Base-by-base conservation (phyloP, 2,797 vertebrate genomes). In the Propithecus deckenii region DNA sequence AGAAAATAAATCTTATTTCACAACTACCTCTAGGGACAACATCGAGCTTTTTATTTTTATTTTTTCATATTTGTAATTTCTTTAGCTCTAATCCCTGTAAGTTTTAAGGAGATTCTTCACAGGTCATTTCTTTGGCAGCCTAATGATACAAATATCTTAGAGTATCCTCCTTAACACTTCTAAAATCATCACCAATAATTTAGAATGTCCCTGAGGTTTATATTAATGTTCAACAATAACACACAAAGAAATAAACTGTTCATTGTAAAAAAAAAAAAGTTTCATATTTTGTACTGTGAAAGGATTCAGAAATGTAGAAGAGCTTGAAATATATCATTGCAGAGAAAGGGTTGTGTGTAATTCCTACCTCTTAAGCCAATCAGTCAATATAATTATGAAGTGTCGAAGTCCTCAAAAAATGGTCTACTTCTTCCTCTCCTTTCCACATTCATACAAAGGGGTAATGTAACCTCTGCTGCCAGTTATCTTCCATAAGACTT, bases 1-100 rank as follows among this genome's bases (percentile, higher is more conserved):
- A 94, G 63, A 91, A 97, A 96, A 91, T 38, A 48, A 89, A 81
- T 93, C 4, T 69, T 20, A 89, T 95, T 96, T 92, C 38, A 89
- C 12, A 72, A 71, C 11, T 83, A 92, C 35, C 41, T 92, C 75
- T 67, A 46, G 35, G 57, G 63, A 97, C 11, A 95, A 55, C 8
- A 72, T 18, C 61, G n/a, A 95, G 25, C 11, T 71, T 72, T 94
- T 65, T n/a, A 57, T 65, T 63, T 63, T 63, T 32, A 18, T n/a
- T 67, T 86, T 95, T 52, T 59, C 10, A 22, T 38, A 65, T 87
- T 87, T 90, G 11, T 61, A 95, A 94, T 95, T 94, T 52, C 80
- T 78, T 96, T 94, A 75, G 23, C 43, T 90, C 38, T 87, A 95
- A 91, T 86, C 2, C 38, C 75, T 84, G 11, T 83, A 32, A 86